Base-by-base conservation (phyloP, 2,797 vertebrate genomes). In the Anas georgica region DNA sequence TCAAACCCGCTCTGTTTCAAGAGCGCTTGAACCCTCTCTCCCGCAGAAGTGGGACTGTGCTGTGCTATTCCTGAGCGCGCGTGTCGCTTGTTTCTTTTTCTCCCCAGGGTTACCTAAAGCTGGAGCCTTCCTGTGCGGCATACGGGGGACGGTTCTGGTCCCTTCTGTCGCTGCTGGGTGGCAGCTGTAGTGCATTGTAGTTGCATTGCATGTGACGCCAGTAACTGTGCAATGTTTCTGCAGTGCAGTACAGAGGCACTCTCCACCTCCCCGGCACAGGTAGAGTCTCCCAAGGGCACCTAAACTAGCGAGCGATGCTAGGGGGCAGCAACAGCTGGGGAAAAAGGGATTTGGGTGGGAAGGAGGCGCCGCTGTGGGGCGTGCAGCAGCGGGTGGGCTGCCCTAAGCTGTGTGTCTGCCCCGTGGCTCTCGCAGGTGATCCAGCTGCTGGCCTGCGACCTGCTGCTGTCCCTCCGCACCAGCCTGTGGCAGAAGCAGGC, bases 111-210 rank as follows among this genome's bases (percentile, higher is more conserved):
- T 83, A 54, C 39, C 6, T 88, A 79, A 74, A 91, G 72, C 31
- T 68, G 81, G 75, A 89, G 37, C 54, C 86, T 89, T 52, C 59
- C 84, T 70, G 59, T 21, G 0, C 21, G 68, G 60, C 54, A 9
- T 41, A 14, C 33, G 89, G 83, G 84, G 48, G 5, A 0, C 35
- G 37, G 18, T 50, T 90, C 82, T 68, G 29, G 45, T 62, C 66
- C 64, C 35, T 82, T 80, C 64, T 88, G 1, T 88, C 6, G 1
- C 74, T 94, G 56, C 82, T 90, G 96, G 98, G 98, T 97, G 98
- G 98, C 98, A 95, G 98, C 99, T 98, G 98, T 97, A 97, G 99
- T 99, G 99, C 99, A 99, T 99, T 99, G 99, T 99, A 99, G 99
- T 99, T 99, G 99, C 99, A 99, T 99, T 99, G 99, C 99, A 99